phyloP scores from a whole-genome alignment of 2,797 vertebrate genomes.

The Parauchenoglanis punctatus region DNA sequence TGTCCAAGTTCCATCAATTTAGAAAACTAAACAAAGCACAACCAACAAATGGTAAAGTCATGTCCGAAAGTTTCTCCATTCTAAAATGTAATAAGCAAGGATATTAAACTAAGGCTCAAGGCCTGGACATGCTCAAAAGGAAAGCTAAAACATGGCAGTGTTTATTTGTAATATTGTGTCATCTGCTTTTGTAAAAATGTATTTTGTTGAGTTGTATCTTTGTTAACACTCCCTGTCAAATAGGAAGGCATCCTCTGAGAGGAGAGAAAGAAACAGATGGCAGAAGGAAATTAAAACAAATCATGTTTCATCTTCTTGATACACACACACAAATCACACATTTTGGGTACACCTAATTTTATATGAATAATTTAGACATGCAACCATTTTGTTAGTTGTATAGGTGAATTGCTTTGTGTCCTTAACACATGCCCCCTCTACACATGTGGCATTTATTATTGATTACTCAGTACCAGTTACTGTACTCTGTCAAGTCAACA shows the following conservation, averaged over 20 bases:
- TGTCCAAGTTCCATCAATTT: neutral
- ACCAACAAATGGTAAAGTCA: neutral
- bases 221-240: slow-evolving; percentile 4
- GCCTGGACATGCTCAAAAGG: neutral
- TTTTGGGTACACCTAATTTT: neutral
- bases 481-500: slow-evolving; percentile 39
- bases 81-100: neutral
- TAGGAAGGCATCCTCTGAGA: neutral
- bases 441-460: slow-evolving; percentile 44
- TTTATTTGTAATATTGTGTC: slow-evolving; percentile 4
- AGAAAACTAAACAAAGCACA: neutral
- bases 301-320: slow-evolving; percentile 18
- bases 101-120: neutral
- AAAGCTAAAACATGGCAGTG: neutral
- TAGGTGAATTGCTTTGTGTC: slow-evolving; percentile 30
- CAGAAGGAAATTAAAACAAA: neutral
- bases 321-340: neutral
- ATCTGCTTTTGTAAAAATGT: slow-evolving; percentile 5
- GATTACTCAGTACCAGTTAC: slow-evolving; percentile 35
- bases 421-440: slow-evolving; percentile 30
- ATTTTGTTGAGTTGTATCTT: slow-evolving; percentile 4
- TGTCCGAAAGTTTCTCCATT: neutral
- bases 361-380: slow-evolving; percentile 16
- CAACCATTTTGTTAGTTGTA: slow-evolving; percentile 20
- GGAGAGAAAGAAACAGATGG: slow-evolving; percentile 34